Conservation (phyloP, 2,113 vertebrate species). For the Antechinus flavipes region DNA sequence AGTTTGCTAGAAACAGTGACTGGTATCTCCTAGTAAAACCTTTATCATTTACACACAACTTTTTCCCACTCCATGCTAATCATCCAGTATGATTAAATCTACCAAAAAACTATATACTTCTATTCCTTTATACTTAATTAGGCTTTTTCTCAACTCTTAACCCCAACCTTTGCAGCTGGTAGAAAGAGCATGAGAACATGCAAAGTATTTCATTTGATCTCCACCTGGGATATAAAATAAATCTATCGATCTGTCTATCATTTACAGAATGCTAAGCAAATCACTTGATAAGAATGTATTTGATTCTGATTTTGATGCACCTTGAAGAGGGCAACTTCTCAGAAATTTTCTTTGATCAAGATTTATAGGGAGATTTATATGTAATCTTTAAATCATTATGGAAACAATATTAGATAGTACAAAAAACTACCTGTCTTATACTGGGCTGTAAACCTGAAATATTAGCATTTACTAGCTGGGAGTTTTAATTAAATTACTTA, state of each 20-base stretch:
- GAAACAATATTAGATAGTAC: neutral
- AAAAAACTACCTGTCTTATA: neutral
- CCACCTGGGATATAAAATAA: neutral
- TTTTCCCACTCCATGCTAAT: neutral
- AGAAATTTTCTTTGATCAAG: neutral
- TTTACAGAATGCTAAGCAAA: neutral
- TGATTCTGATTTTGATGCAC: neutral
- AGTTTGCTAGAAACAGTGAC: neutral
- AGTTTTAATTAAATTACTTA: neutral
- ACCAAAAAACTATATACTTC: neutral
- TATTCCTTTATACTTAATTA: neutral
- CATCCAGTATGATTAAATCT: neutral
- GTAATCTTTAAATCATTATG: neutral
- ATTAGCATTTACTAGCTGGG: neutral
- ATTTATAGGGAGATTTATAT: neutral
- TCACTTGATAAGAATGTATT: neutral
- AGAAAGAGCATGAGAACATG: neutral
- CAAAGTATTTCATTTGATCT: neutral
- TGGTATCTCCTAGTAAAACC: neutral
- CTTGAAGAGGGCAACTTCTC: constrained; percentile 1
- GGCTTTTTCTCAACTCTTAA: neutral
- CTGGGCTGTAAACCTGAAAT: neutral
- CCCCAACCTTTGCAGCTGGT: neutral
- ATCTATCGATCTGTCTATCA: too few relatives aligned
- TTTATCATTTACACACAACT: neutral